Conservation (phyloP, 2,113 vertebrate species). For the Phalacrocorax pelagicus region DNA sequence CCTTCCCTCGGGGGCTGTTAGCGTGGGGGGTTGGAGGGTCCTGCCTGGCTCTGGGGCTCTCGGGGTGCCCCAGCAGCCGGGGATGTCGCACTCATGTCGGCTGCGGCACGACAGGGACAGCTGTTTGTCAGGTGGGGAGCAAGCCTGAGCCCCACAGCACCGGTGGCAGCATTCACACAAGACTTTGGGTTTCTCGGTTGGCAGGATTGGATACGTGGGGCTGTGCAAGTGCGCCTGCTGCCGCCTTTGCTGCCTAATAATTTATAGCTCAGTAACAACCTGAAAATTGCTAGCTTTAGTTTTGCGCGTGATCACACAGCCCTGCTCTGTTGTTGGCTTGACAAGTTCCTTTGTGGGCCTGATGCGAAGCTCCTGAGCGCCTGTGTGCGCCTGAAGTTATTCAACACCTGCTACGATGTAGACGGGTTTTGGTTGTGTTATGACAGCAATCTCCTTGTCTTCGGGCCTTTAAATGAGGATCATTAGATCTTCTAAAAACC, state of each 20-base stretch:
- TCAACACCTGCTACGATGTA: not conserved
- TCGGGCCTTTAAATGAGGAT: not conserved
- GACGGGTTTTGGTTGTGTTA: not conserved
- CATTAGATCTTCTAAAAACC: not conserved
- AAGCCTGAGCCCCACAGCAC: not conserved
- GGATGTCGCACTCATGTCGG: no score
- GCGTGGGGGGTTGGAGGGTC: no score
- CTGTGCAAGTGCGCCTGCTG: not conserved
- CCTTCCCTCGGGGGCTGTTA: no score
- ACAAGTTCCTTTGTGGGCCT: not conserved
- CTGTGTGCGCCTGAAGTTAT: not conserved
- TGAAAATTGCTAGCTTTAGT: not conserved
- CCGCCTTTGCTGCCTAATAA: not conserved
- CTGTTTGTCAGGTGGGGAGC: not conserved
- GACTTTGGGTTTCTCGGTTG: not conserved
- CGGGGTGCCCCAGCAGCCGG: no score
- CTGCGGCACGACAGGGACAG: no score
- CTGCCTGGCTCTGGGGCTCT: no score
- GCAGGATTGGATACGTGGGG: rapidly evolving
- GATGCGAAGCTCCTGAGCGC: not conserved
- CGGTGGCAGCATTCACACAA: not conserved
- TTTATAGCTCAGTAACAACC: not conserved
- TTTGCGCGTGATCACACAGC: not conserved
- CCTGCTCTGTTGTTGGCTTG: not conserved
- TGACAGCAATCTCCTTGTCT: not conserved